A percentile compares a stretch with the other conserved stretches of the same genome.
Conservation (phyloP, 2,113 vertebrate species). For the Hippocampus mohnikei region DNA sequence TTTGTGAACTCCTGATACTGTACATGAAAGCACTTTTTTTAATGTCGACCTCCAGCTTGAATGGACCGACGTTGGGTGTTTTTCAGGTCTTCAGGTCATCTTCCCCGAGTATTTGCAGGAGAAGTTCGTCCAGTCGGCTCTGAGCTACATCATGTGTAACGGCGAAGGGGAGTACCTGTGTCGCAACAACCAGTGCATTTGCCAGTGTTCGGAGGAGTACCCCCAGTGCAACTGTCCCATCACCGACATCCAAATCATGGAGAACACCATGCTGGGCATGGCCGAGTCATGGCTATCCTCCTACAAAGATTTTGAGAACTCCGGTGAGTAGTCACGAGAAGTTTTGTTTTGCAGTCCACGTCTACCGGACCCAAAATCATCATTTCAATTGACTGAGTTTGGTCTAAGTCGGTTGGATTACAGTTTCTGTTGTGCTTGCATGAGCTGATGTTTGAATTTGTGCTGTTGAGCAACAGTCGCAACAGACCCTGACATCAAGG, state of each 20-base stretch:
- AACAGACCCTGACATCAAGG: too few relatives aligned
- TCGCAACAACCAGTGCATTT: conserved; percentile 88
- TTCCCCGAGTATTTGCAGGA: conserved; percentile 98
- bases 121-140: conserved; percentile 97
- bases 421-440: too few relatives aligned
- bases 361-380: background rate
- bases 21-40: too few relatives aligned
- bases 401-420: too few relatives aligned
- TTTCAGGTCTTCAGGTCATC: conserved; percentile 94
- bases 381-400: too few relatives aligned
- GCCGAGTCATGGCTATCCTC: conserved; percentile 89
- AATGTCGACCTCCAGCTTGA: background rate
- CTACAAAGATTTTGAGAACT: conserved; percentile 96
- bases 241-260: conserved; percentile 98
- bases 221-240: conserved; percentile 98
- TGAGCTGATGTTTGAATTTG: too few relatives aligned
- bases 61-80: conserved; percentile 2
- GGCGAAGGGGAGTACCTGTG: conserved; percentile 96
- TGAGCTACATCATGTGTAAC: conserved; percentile 99
- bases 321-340: conserved; percentile 74
- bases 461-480: too few relatives aligned
- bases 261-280: conserved; percentile 89
- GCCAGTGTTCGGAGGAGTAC: conserved; percentile 90
- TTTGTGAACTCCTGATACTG: too few relatives aligned
- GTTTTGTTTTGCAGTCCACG: background rate